A percentile compares a stretch with the other conserved stretches of the same genome.
Conservation (phyloP, 2,888 invertebrate species). For the Galerucella nymphaeae region DNA sequence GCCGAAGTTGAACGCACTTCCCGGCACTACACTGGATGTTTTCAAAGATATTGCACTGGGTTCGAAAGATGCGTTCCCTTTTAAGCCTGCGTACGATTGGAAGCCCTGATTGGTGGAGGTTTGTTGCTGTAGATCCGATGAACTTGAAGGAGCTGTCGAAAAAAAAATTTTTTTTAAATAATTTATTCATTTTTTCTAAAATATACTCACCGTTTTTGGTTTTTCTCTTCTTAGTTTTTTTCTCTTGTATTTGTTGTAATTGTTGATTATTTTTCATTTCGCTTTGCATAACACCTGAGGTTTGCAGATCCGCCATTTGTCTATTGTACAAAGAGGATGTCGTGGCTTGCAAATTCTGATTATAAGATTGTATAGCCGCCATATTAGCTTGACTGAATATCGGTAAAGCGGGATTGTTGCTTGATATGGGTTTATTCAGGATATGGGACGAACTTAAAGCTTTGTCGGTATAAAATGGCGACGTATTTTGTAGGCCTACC, state of each 20-base stretch:
- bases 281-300: constrained; percentile 49
- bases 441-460: constrained; percentile 56
- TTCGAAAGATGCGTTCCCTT: constrained; percentile 60
- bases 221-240: constrained; percentile 55
- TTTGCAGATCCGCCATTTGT: constrained; percentile 57
- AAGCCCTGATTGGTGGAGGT: constrained; percentile 65
- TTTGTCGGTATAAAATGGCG: constrained; percentile 64
- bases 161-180: constrained; percentile 15
- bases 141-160: constrained; percentile 29
- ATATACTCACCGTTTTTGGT: constrained; percentile 37
- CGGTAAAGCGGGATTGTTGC: constrained; percentile 56
- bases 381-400: constrained; percentile 61
- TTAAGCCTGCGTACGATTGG: constrained; percentile 71
- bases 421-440: constrained; percentile 60
- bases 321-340: constrained; percentile 57
- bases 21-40: constrained; percentile 79
- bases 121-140: constrained; percentile 42
- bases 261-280: constrained; percentile 41
- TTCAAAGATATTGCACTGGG: constrained; percentile 72
- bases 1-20: constrained; percentile 88
- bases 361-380: constrained; percentile 57
- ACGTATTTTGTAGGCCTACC: constrained; percentile 65
- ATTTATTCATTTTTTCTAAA: neutral
- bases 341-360: constrained; percentile 55
- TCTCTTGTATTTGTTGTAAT: constrained; percentile 51